These are phyloP conservation scores for Antedon mediterranea DNA, from an alignment of 53 echinoderm and acorn worm genomes.

Conservation along the genomic window DNA sequence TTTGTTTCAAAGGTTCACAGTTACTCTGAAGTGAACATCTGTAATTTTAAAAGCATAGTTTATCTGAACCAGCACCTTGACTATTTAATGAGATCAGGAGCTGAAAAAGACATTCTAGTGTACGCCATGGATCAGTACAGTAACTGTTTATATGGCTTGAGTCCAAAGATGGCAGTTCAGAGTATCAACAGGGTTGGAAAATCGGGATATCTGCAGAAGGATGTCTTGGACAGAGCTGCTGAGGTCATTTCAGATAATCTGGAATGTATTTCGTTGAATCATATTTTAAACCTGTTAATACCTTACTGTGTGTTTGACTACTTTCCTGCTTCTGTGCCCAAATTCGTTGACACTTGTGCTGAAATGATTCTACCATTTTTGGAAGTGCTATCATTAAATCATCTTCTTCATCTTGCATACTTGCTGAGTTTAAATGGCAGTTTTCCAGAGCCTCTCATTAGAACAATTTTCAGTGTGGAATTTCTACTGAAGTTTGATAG, in stretches of 20 bases:
- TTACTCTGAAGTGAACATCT: neutral
- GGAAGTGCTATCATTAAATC: conserved; percentile 49
- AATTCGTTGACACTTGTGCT: conserved; percentile 54
- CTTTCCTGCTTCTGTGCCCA: conserved; percentile 33
- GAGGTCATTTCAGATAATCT: conserved; percentile 36
- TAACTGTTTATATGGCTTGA: conserved; percentile 29
- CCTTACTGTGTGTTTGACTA: conserved; percentile 71
- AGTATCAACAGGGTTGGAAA: conserved; percentile 39
- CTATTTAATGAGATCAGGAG: conserved; percentile 35
- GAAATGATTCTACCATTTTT: conserved; percentile 50
- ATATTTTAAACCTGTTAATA: conserved; percentile 40
- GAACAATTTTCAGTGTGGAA: conserved; percentile 72
- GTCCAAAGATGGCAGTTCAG: conserved; percentile 61
- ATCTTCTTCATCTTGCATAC: conserved; percentile 63
- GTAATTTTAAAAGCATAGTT: neutral
- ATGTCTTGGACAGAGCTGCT: conserved; percentile 58
- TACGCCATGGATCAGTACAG: neutral
- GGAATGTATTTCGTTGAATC: conserved; percentile 52
- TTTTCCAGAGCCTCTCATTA: conserved; percentile 55
- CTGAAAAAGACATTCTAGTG: conserved; percentile 10
- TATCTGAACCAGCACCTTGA: conserved; percentile 55
- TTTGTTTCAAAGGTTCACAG: neutral
- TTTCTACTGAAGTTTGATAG: conserved; percentile 82
- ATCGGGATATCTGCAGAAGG: conserved; percentile 49
- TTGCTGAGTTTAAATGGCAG: conserved; percentile 43